A percentile compares a stretch with the other conserved stretches of the same genome.
Conservation (phyloP, 2,888 invertebrate species). For the Drosophila melanosoma region DNA sequence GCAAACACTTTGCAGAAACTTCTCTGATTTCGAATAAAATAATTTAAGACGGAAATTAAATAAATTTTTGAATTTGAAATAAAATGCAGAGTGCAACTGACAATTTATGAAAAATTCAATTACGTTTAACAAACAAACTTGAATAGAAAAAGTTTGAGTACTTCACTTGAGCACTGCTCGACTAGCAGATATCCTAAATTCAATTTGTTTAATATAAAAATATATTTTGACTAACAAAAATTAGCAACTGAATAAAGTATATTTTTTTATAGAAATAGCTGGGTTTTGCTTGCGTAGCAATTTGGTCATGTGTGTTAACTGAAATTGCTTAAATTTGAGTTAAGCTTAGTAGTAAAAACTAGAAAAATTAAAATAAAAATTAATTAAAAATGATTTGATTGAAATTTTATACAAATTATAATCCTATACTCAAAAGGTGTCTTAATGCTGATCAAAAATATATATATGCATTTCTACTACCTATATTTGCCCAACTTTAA, state of each 20-base stretch:
- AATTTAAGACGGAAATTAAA: not conserved
- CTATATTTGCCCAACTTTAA: not conserved
- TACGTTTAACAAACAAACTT: not conserved
- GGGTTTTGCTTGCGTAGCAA: not conserved
- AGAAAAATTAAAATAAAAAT: not conserved
- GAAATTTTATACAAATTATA: not conserved
- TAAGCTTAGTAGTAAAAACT: too few relatives aligned
- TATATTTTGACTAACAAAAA: not conserved
- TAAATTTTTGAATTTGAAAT: not conserved
- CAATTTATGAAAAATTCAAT: not conserved
- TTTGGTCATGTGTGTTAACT: not conserved
- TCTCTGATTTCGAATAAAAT: not conserved
- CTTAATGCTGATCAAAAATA: not conserved
- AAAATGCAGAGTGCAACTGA: not conserved
- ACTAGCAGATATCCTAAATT: not conserved
- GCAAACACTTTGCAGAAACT: not conserved
- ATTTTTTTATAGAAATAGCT: not conserved
- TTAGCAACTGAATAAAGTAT: not conserved
- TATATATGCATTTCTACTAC: not conserved
- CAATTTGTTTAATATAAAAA: not conserved
- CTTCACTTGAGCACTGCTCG: not conserved
- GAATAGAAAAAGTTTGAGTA: not conserved
- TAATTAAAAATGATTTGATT: too few relatives aligned
- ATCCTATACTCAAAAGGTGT: not conserved
- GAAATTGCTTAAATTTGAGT: not conserved